Base-by-base conservation (phyloP, 2,888 invertebrate genomes). In the Ellobium chinense region DNA sequence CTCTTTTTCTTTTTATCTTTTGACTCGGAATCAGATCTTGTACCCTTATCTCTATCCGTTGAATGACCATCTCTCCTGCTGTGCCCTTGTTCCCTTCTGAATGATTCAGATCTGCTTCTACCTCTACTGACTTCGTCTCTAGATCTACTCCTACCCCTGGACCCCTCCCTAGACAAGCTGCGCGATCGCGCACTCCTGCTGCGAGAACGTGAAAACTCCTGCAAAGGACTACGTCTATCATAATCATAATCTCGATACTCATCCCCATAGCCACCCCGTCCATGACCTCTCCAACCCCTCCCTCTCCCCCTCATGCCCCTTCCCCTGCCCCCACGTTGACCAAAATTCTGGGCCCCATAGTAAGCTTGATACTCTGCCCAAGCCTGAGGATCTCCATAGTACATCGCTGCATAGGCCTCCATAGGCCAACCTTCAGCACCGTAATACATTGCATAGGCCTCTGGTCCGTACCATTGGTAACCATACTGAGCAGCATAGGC, bases 381-480 rank as follows among this genome's bases (percentile, higher is more conserved):
- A 5, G 84, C 85, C 74, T 84, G 82, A n/a, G 80, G 82, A 14
- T 78, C 81, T n/a, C 76, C 82, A 56, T 81, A 83, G 39, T 75
- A 72, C 78, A 78, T 78, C 9, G 78, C 62, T 14, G 69, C 56
- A 63, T 78, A 78, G 29, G 81, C 80, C 79, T 86, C 84, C 72
- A 74, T 27, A n/a, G 80, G 74, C 80, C 80, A 80, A 7, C 80
- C 74, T n/a, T 80, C 74, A 34, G 69, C 70, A 0, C 68, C 80
- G 27, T 80, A 80, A 56, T 66, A 80, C 80, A 80, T 80, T 0
- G 63, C 60, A 37, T 66, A 24, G 1, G 80, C 74, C 39, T 80
- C 80, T n/a, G 80, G 74, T n/a, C 68, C 80, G 37, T 74, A 74
- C 80, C 80, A 80, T 0, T 62, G 74, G 36, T 80, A 80, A n/a